Percentiles rank a stretch among this genome's conserved stretches.
phyloP scores from a whole-genome alignment of 2,113 vertebrate genomes.

The Cettia cetti region DNA sequence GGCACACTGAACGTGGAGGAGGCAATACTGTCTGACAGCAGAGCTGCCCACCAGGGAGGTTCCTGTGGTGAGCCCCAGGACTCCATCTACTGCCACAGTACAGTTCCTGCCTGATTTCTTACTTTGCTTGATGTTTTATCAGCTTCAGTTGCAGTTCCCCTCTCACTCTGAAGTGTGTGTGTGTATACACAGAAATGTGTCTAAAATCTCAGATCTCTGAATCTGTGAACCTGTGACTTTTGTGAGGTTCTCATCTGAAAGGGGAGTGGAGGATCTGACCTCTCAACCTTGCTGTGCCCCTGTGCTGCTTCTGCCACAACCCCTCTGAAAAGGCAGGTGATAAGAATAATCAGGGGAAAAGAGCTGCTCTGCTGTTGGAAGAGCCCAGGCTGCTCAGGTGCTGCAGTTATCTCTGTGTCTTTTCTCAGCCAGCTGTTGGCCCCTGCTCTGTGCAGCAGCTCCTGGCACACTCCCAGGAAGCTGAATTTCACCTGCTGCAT shows the following conservation, averaged over 20 bases:
- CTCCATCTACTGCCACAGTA: background rate
- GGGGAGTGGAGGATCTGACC: background rate
- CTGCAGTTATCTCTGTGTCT: background rate
- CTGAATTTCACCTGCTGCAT: background rate
- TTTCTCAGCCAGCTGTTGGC: slow-evolving; percentile 1
- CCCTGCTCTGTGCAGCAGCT: background rate
- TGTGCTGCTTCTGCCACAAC: background rate
- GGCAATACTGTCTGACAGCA: background rate
- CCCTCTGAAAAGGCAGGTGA: background rate
- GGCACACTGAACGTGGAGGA: background rate
- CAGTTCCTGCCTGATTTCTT: background rate
- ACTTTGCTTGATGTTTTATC: background rate
- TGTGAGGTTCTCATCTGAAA: background rate
- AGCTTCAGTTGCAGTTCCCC: background rate
- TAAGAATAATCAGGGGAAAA: slow-evolving; percentile 3
- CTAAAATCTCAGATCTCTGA: background rate
- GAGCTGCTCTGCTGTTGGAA: background rate
- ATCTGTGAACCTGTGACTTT: background rate
- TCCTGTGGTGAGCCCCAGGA: background rate
- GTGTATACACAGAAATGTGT: rapidly evolving
- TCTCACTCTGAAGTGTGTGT: background rate
- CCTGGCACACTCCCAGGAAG: background rate
- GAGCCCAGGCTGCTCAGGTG: background rate
- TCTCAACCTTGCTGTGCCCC: background rate
- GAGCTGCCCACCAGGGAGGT: background rate